Percentiles rank a stretch among this genome's conserved stretches.
These are phyloP conservation scores for Drosophila algonquin DNA, from an alignment of 2,888 invertebrate genomes.

Conservation along the genomic window DNA sequence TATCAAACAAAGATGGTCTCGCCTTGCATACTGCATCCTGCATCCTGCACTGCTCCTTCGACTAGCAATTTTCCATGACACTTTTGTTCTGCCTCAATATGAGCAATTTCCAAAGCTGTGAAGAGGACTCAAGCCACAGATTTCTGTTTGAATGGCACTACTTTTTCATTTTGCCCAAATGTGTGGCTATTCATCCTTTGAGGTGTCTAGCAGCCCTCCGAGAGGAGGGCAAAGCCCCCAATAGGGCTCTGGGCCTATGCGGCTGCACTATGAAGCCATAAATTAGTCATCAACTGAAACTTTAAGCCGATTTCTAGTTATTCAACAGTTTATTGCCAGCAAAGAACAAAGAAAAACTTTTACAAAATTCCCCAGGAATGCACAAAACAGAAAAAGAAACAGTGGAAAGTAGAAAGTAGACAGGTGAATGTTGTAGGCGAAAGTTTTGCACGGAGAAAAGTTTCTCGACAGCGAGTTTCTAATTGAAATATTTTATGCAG, in stretches of 20 bases:
- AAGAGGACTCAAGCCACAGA: not conserved
- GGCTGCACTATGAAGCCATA: not conserved
- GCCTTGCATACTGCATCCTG: too few relatives aligned
- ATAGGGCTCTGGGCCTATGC: not conserved
- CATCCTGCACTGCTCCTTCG: not conserved
- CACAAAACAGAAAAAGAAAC: not conserved
- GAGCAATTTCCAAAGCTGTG: not conserved
- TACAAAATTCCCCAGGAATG: not conserved
- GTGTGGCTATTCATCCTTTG: not conserved
- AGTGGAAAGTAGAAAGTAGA: not conserved
- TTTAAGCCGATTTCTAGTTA: slow-evolving; percentile 20
- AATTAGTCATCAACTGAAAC: slow-evolving; percentile 1
- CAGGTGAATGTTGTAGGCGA: slow-evolving; percentile 24
- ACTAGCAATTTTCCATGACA: not conserved
- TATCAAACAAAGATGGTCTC: not conserved
- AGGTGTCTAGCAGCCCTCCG: too few relatives aligned
- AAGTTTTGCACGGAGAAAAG: slow-evolving; percentile 18
- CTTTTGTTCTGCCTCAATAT: not conserved
- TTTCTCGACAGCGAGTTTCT: slow-evolving; percentile 8
- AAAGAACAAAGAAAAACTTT: slow-evolving; percentile 10
- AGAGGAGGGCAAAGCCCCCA: too few relatives aligned
- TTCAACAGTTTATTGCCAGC: not conserved
- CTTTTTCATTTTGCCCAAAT: not conserved
- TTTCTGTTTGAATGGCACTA: not conserved
- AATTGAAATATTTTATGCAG: slow-evolving; percentile 15